Conservation (phyloP, 2,113 vertebrate species). For the Lethenteron camtschaticum region DNA sequence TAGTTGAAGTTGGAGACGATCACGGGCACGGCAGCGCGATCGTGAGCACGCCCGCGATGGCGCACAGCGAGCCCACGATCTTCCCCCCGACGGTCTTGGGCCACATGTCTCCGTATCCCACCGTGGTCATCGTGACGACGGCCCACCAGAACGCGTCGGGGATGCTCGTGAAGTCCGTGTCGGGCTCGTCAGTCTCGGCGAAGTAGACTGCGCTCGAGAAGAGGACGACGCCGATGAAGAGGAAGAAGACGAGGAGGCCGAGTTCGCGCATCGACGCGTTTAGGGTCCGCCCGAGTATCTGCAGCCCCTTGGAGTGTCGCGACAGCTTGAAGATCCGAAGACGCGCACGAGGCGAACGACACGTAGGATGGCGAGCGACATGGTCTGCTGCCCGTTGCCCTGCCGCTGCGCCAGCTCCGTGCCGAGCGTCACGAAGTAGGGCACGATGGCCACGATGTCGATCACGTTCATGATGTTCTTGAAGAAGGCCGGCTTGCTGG, state of each 20-base stretch:
- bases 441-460: slow-evolving; percentile 75
- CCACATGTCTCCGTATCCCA: slow-evolving; percentile 92
- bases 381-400: slow-evolving; percentile 57
- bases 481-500: slow-evolving; percentile 73
- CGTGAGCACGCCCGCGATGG: slow-evolving; percentile 79
- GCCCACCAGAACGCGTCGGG: slow-evolving; percentile 98
- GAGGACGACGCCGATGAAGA: slow-evolving; percentile 86
- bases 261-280: slow-evolving; percentile 66
- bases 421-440: slow-evolving; percentile 69
- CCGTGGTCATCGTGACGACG: slow-evolving; percentile 92
- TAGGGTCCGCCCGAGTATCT: slow-evolving; percentile 63
- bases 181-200: slow-evolving; percentile 67
- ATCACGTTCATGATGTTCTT: slow-evolving; percentile 89
- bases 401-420: slow-evolving; percentile 51
- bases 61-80: slow-evolving; percentile 74
- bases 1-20: slow-evolving; percentile 98
- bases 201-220: slow-evolving; percentile 94
- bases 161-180: slow-evolving; percentile 83
- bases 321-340: slow-evolving; percentile 87
- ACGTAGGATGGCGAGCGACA: slow-evolving; percentile 73
- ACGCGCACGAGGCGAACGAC: slow-evolving; percentile 83
- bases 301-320: slow-evolving; percentile 66
- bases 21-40: slow-evolving; percentile 76
- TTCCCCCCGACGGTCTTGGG: slow-evolving; percentile 68
- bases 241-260: slow-evolving; percentile 81